Percentiles rank a stretch among this genome's conserved stretches.
These are phyloP conservation scores for Elgaria multicarinata DNA, from an alignment of 2,113 vertebrate genomes.

Conservation along the genomic window DNA sequence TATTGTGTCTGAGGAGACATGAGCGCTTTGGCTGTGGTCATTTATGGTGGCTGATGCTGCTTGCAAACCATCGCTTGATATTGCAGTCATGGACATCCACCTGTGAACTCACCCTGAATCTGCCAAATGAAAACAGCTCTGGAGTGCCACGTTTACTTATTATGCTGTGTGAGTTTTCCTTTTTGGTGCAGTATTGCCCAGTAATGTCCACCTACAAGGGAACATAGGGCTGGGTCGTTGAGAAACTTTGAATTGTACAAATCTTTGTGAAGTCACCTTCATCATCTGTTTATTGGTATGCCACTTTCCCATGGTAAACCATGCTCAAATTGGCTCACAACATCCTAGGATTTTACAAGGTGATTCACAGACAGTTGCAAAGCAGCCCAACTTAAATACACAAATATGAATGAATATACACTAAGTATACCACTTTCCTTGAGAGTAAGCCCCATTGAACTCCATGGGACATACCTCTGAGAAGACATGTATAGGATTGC, in stretches of 20 bases:
- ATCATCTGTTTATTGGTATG: too few relatives aligned
- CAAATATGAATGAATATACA: too few relatives aligned
- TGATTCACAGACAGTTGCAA: too few relatives aligned
- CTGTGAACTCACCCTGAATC: background rate
- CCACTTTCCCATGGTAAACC: too few relatives aligned
- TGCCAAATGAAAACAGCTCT: background rate
- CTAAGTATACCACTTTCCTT: too few relatives aligned
- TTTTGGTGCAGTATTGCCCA: background rate
- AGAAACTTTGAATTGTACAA: background rate
- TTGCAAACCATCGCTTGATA: background rate
- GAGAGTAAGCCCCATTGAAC: too few relatives aligned
- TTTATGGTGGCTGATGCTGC: background rate
- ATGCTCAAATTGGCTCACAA: too few relatives aligned
- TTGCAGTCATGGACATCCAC: background rate
- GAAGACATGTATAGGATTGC: too few relatives aligned
- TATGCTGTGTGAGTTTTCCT: background rate
- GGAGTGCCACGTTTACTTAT: background rate
- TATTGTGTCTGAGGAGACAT: background rate
- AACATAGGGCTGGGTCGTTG: background rate
- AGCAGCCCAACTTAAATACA: too few relatives aligned
- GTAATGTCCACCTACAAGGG: background rate
- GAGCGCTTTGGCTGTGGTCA: background rate
- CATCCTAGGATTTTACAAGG: too few relatives aligned
- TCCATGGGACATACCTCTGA: too few relatives aligned
- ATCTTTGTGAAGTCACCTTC: too few relatives aligned